These are phyloP conservation scores for Netelia inedita DNA, from an alignment of 2,888 invertebrate species.

Conservation along the genomic window DNA sequence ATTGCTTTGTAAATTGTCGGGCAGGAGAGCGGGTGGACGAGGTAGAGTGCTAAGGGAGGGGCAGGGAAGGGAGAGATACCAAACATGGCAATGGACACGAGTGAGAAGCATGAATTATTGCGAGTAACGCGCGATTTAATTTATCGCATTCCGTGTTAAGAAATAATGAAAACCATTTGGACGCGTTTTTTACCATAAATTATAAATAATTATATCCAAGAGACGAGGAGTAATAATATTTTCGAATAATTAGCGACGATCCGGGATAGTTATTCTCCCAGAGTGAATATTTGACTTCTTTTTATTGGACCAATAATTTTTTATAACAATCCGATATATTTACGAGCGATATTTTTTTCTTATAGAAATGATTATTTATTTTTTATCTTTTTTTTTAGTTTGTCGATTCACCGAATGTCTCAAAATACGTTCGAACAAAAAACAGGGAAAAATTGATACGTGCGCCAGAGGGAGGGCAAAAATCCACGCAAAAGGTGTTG, in stretches of 20 bases:
- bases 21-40: too few relatives aligned
- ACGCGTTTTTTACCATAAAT: background rate
- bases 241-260: background rate
- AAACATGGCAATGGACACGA: slow-evolving; percentile 37
- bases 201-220: background rate
- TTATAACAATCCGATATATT: background rate
- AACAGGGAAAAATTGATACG: slow-evolving; percentile 17
- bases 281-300: background rate
- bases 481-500: slow-evolving; percentile 8
- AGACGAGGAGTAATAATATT: background rate
- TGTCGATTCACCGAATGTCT: slow-evolving; percentile 35
- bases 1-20: slow-evolving; percentile 26
- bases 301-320: slow-evolving; percentile 12
- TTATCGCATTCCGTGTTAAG: slow-evolving; percentile 11
- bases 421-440: slow-evolving; percentile 5
- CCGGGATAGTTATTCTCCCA: background rate
- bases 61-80: background rate
- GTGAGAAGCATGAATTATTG: slow-evolving; percentile 35
- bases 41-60: too few relatives aligned
- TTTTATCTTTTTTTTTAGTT: background rate
- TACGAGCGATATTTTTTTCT: slow-evolving; percentile 9
- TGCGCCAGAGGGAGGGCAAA: slow-evolving; percentile 21
- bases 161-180: background rate
- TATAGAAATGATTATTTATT: background rate
- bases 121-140: slow-evolving; percentile 19